Base-by-base conservation (phyloP, 2,888 invertebrate genomes). In the Liposcelis brunnea region DNA sequence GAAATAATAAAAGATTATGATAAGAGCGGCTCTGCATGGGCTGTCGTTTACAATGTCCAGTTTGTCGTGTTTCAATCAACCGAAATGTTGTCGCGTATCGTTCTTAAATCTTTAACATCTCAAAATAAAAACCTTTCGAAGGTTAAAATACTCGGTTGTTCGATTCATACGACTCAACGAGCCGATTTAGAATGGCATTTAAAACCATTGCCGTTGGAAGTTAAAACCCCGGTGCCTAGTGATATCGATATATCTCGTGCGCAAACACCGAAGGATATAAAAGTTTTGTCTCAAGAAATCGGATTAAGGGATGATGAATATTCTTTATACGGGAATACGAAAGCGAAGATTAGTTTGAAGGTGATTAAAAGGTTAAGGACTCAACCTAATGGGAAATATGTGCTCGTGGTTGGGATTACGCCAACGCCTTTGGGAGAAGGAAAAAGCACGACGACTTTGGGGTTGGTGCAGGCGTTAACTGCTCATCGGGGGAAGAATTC, bases 201-300 rank as follows among this genome's bases (percentile, higher is more conserved):
- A 21, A 3, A 7, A 19, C 40, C 40, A 8, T 19, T 40, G 12
- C 40, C 18, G 19, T 18, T 40, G 12, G 12, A 16, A 16, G 15
- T 19, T n/a, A n/a, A 18, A n/a, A 5, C 12, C n/a, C 40, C 40
- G 12, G 40, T 40, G 5, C 40, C 40, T 32, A 85, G 80, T 58
- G 98, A 98, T 60, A 90, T 97, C 53, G 77, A 68, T 14, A 85
- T 98, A 49, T 90, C 95, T 0, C 77, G 89, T 48, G 71, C 79
- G 0, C 94, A 94, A 60, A 77, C 74, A 48, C 89, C 91, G 0
- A 95, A 94, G 61, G 73, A 84, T 56, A 83, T 95, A 44, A 61
- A 63, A 1, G 62, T 70, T 50, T 61, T 97, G 47, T 86, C 89
- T 0, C 61, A 72, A 40, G 93, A 95, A 70, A 81, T 95, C 49